Base-by-base conservation (phyloP, 1,140 invertebrate genomes). In the Drosophila trapezifrons region DNA sequence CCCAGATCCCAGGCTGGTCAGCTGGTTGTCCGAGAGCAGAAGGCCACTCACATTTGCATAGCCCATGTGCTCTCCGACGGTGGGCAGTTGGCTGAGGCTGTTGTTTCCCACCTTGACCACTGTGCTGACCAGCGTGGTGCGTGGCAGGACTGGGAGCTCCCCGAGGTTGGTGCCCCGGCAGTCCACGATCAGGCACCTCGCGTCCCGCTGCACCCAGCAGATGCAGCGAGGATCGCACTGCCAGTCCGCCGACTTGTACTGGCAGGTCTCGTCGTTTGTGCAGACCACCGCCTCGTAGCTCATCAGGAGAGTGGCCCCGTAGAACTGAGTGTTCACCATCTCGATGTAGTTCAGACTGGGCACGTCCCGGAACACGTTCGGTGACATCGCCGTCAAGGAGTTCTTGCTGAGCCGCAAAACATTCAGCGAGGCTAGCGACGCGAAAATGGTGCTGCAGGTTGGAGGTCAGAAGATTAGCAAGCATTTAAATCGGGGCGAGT, bases 21-120 rank as follows among this genome's bases (percentile, higher is more conserved):
- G 92, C 20, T 93, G 91, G 77, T 95, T 95, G 35, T 93, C 63
- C 1, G 93, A 91, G 13, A 95, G 69, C 56, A 91, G 80, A 0
- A 95, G 70, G 10, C 90, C 80, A 1, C 91, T 93, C 0, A 94
- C 92, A 47, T 92, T 89, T n/a, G 82, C 69, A 66, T 93, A 93
- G 29, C 93, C 93, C 32, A 59, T 27, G 38, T 74, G 45, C 6
- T 82, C 51, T 2, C n/a, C 42, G 20, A 91, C 54, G 3, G 79
- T 55, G 27, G 93, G 92, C 37, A 94, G 77, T 35, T 64, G 57
- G 8, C 37, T 91, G 3, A 95, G 84, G 0, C 56, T 71, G 76
- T 95, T 95, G 9, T 92, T 91, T 4, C 87, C 83, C 18, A 94
- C 76, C 90, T 94, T 92, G 3, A 95, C 69, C 59, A 93, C 92